Evolutionary conservation across 2,888 invertebrate species (phyloP), one percentile per base, ranked within the genome.

Genomic region (Lymantria monacha): DNA sequence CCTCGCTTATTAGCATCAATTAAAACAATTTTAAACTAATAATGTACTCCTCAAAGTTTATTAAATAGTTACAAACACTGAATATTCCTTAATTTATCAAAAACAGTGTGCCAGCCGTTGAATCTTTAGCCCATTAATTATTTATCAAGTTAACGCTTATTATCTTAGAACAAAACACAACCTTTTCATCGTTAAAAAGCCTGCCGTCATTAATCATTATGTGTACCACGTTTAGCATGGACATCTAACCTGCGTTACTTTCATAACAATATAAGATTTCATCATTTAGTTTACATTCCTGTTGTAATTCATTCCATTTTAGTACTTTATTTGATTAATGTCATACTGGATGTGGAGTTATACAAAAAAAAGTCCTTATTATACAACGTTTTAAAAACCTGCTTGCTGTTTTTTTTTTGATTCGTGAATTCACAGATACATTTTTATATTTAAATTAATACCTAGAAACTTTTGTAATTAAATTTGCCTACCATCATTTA

Each of bases 101-200:
- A 61, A 57, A 54, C 51, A 57, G 52, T 57, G 49, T 67, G 63
- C 66, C 61, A 56, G 63, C 60, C 57, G 65, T 66, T 65, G 65
- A 61, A 70, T 81, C 75, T 76, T 65, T 48, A 55, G 60, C 65
- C 74, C 79, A 83, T 85, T 84, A 81, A 85, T 84, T 83, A 84
- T 83, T 79, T 79, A 79, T 76, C 74, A 78, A 76, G 74, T 83
- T 79, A 82, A 77, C 81, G 82, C 81, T 84, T 80, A 81, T 84
- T 85, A 85, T 80, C 79, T 74, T 63, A 72, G 75, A 81, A 83
- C 80, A 83, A 83, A 83, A 83, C 78, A 77, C 74, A 72, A 74
- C 76, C 79, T 73, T 79, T 79, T 78, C 69, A 71, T 75, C 76
- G 74, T 79, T 72, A 69, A 65, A 76, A 73, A 64, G 61, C 72